phyloP scores from a whole-genome alignment of 2,113 vertebrate species.

The Misgurnus mizolepis region DNA sequence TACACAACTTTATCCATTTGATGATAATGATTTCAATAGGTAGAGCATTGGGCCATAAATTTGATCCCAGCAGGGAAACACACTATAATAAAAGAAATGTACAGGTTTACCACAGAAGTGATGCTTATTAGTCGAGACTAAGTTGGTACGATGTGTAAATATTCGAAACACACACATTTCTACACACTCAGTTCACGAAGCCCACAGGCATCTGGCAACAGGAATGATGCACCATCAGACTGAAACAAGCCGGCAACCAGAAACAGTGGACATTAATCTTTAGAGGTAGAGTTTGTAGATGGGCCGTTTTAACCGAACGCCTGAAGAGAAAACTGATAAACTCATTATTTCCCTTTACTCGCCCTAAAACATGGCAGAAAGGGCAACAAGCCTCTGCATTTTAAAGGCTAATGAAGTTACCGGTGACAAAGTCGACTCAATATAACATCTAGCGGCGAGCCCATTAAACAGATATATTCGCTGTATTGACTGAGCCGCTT shows the following conservation, averaged over 20 bases:
- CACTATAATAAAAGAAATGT: no score
- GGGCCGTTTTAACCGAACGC: constrained; percentile 42
- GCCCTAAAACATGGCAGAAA: constrained; percentile 2
- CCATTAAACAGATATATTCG: constrained; percentile 19
- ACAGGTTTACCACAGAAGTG: no score
- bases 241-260: constrained; percentile 34
- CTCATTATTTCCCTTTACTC: constrained; percentile 21
- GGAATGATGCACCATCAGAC: constrained; percentile 24
- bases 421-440: constrained; percentile 12
- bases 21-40: no score
- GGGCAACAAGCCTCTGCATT: constrained; percentile 32
- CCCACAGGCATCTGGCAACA: constrained; percentile 32
- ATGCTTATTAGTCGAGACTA: not conserved
- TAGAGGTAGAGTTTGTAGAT: not conserved
- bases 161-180: constrained; percentile 51
- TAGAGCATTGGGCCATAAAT: no score
- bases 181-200: constrained; percentile 49
- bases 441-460: constrained; percentile 18
- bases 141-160: no score
- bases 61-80: no score
- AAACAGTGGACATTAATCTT: constrained; percentile 36
- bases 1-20: no score
- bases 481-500: constrained; percentile 27
- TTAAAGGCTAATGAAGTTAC: constrained; percentile 53
- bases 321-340: constrained; percentile 29